phyloP scores from a whole-genome alignment of 1,140 invertebrate species.

The Zaprionus taronus region DNA sequence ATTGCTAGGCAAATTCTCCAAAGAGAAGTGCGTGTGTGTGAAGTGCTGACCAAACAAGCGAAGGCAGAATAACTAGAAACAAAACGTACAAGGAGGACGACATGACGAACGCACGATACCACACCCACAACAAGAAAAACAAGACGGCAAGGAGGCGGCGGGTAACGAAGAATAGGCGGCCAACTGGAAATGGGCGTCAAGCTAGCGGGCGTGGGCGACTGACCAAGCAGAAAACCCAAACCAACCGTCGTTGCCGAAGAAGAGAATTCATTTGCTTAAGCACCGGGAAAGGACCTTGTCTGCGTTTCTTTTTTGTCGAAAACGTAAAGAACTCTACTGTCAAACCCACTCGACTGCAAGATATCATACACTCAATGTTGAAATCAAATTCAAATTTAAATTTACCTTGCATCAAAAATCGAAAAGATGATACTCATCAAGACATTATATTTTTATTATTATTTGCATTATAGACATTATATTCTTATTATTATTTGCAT shows the following conservation, averaged over 20 bases:
- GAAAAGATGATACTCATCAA: too few relatives aligned
- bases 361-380: not conserved
- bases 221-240: slow-evolving; percentile 67
- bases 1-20: slow-evolving; percentile 66
- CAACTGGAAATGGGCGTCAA: slow-evolving; percentile 5
- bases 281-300: slow-evolving; percentile 70
- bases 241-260: slow-evolving; percentile 54
- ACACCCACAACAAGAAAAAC: slow-evolving; percentile 19
- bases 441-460: too few relatives aligned
- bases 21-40: slow-evolving; percentile 61
- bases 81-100: slow-evolving; percentile 62
- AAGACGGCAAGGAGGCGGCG: not conserved
- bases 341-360: not conserved
- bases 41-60: slow-evolving; percentile 74
- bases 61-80: slow-evolving; percentile 54
- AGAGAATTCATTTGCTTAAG: slow-evolving; percentile 81
- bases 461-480: too few relatives aligned
- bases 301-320: slow-evolving; percentile 55
- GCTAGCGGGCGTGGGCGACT: slow-evolving; percentile 21
- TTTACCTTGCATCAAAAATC: too few relatives aligned
- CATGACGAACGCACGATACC: slow-evolving; percentile 7
- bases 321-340: slow-evolving; percentile 18
- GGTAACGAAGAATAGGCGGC: not conserved
- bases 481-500: too few relatives aligned
- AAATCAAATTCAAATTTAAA: too few relatives aligned